phyloP scores from a whole-genome alignment of 2,113 vertebrate species.

The Strix uralensis region DNA sequence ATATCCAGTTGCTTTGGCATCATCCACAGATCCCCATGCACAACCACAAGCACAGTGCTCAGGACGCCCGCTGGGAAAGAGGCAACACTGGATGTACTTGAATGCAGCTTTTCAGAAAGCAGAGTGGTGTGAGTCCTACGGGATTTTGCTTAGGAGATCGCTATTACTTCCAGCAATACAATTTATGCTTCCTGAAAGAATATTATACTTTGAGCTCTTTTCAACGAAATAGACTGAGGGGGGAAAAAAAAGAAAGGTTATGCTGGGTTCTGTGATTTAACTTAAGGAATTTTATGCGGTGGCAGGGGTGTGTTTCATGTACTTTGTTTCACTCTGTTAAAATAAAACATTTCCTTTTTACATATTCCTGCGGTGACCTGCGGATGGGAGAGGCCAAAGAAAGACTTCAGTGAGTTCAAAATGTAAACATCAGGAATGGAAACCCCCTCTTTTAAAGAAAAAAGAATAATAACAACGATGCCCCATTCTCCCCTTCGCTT shows the following conservation, averaged over 20 bases:
- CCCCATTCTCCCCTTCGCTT: not conserved
- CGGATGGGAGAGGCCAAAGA: not conserved
- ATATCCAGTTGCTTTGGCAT: not conserved
- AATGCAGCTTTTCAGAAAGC: conserved; percentile 59
- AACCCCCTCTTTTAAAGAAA: not conserved
- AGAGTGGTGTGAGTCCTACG: conserved; percentile 7
- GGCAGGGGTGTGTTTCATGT: conserved; percentile 22
- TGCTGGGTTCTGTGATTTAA: not conserved
- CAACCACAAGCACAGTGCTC: not conserved
- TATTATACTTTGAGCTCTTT: conserved; percentile 48
- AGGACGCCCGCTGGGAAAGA: not conserved
- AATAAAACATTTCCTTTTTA: conserved; percentile 47
- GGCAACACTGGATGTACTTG: not conserved
- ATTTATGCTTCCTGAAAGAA: conserved; percentile 66
- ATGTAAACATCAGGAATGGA: not conserved
- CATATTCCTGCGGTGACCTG: not conserved
- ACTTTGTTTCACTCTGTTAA: conserved; percentile 13
- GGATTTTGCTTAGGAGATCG: conserved; percentile 50
- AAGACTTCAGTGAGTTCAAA: not conserved
- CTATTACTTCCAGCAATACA: conserved; percentile 71
- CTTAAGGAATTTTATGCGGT: conserved; percentile 14
- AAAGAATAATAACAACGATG: not conserved
- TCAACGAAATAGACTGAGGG: not conserved
- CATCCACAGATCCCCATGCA: not conserved
- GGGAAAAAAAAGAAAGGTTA: not conserved